Evolutionary conservation across 2,888 invertebrate genomes (phyloP), one percentile per base, ranked within the genome.

Genomic region (Cryptocephalus moraei): DNA sequence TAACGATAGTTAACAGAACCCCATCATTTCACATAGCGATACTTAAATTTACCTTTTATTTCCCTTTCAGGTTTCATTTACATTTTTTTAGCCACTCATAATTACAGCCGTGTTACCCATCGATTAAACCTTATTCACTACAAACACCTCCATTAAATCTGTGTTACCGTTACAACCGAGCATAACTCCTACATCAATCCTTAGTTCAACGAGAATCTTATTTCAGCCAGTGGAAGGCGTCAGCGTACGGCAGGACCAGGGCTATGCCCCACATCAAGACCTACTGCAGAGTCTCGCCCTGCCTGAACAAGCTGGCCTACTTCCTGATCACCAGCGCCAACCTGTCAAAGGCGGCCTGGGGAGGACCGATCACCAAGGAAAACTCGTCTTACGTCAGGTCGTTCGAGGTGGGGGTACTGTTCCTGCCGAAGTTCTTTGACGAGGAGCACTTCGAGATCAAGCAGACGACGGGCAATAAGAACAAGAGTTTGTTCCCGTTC

Each of bases 331-430:
- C 94, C 0, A 95, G 95, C 45, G 92, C 91, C 0, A 99, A 99
- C 73, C 73, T 96, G 32, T 97, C 96, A 9, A 96, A 95, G 73
- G 92, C 96, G 1, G 97, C 97, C 0, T 97, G 97, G 97, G 97
- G 97, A 38, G 68, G 77, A 8, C 81, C 80, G 53, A 80, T 77
- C 50, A 78, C 76, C 39, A 60, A 57, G 48, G 57, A 60, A 41
- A 56, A 53, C 10, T 55, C 56, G 2, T 52, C 56, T 1, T 78
- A 86, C 33, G 80, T 94, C 8, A 79, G 89, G 67, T 93, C 91
- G 39, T 95, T 90, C 64, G 96, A 97, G 70, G 85, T 83, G 0
- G 96, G 96, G 0, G 90, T 97, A 0, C 65, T 96, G 41, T 87
- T 94, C 59, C 59, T 95, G 39, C 95, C 96, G 0, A 77, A 77